phyloP scores from a whole-genome alignment of 1,140 invertebrate species.

The Drosophila asahinai region DNA sequence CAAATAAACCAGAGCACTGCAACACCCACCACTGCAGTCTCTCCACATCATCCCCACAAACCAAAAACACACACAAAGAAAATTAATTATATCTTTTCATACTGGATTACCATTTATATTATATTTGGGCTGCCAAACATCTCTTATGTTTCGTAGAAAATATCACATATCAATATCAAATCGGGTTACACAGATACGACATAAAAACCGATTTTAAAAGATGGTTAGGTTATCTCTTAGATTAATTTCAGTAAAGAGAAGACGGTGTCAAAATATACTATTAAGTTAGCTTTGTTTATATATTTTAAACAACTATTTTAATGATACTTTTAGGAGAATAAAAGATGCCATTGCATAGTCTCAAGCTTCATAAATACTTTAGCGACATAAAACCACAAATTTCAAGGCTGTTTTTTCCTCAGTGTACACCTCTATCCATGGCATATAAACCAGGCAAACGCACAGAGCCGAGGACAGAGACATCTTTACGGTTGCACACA shows the following conservation, averaged over 20 bases:
- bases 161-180: too few species aligned
- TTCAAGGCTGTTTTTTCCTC: not conserved
- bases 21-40: conserved; percentile 20
- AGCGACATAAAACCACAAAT: too few species aligned
- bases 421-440: conserved; percentile 20
- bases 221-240: too few species aligned
- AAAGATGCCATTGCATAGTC: not conserved
- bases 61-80: not conserved
- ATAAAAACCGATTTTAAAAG: too few species aligned
- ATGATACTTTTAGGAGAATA: too few species aligned
- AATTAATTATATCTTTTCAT: not conserved
- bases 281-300: too few species aligned
- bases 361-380: too few species aligned
- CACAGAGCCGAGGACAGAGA: conserved; percentile 42
- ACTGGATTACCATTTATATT: not conserved
- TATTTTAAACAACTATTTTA: too few species aligned
- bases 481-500: conserved; percentile 71
- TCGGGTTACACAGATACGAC: too few species aligned
- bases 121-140: not conserved
- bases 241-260: too few species aligned
- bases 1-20: conserved; percentile 35
- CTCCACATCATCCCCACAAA: not conserved
- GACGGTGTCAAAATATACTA: too few species aligned
- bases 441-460: conserved; percentile 24
- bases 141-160: not conserved